Conservation (phyloP, 2,888 invertebrate species). For the Caenorhabditis drosophilae region DNA sequence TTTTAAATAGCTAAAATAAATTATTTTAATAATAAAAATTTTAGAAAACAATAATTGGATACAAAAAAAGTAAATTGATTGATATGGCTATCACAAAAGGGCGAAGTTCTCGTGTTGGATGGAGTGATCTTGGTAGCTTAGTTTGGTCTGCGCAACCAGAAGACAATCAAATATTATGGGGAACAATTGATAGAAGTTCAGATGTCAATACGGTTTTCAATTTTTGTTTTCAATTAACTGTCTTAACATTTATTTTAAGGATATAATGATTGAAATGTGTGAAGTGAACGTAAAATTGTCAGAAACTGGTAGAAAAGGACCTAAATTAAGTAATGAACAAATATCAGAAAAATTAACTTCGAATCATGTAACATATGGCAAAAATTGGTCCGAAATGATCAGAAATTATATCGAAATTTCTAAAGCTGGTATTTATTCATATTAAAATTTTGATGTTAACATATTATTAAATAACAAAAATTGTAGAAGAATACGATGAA, state of each 20-base stretch:
- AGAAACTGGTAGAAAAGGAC: slow-evolving; percentile 18
- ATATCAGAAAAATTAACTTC: slow-evolving; percentile 4
- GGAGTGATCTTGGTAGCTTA: slow-evolving; percentile 34
- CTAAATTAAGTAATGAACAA: background rate
- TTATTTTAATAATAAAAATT: background rate
- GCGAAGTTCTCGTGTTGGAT: slow-evolving; percentile 34
- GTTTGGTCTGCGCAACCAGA: slow-evolving; percentile 23
- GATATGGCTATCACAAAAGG: slow-evolving; percentile 38
- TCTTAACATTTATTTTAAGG: slow-evolving; percentile 12
- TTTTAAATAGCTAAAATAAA: no score
- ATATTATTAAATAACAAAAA: background rate
- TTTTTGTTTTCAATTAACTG: no score
- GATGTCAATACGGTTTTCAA: slow-evolving; percentile 17
- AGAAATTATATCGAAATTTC: slow-evolving; percentile 20
- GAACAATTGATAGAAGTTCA: slow-evolving; percentile 20
- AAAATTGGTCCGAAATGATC: slow-evolving; percentile 15
- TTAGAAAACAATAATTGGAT: slow-evolving; percentile 13
- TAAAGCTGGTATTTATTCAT: slow-evolving; percentile 7
- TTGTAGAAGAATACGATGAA: slow-evolving; percentile 21
- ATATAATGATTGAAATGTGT: slow-evolving; percentile 2
- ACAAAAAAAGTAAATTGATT: slow-evolving; percentile 24
- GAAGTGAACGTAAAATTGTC: slow-evolving; percentile 15
- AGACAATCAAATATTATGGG: slow-evolving; percentile 20
- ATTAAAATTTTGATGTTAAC: background rate
- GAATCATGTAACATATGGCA: slow-evolving; percentile 14